These are phyloP conservation scores for Sebastes hopkinsi DNA, from an alignment of 2,797 vertebrate species.

Conservation along the genomic window DNA sequence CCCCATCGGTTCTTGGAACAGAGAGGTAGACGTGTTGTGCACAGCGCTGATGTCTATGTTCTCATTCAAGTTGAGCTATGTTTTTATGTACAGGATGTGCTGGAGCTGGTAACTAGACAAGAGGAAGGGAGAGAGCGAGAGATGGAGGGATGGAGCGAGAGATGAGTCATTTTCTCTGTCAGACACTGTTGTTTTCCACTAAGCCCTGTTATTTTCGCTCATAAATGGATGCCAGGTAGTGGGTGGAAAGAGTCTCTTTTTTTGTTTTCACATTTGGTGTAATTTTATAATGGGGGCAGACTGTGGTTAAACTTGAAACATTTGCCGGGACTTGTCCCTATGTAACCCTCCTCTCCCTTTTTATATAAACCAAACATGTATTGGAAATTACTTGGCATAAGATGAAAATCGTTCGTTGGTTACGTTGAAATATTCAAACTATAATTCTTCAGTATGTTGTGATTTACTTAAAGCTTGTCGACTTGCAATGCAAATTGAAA, in stretches of 20 bases:
- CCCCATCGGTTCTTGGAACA: conserved; percentile 44
- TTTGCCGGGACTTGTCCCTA: conserved; percentile 60
- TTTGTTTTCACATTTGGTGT: conserved; percentile 69
- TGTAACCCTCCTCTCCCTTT: conserved; percentile 41
- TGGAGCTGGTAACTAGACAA: conserved; percentile 59
- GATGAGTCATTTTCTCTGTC: conserved; percentile 82
- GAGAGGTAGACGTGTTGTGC: conserved; percentile 18
- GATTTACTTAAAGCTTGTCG: too few relatives aligned
- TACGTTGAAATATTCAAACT: background rate
- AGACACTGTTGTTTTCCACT: conserved; percentile 80
- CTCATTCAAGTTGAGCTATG: conserved; percentile 46
- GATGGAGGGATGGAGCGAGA: conserved; percentile 56
- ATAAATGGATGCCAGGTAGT: conserved; percentile 79
- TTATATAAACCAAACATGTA: conserved; percentile 26
- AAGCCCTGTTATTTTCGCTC: conserved; percentile 78
- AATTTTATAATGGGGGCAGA: conserved; percentile 71
- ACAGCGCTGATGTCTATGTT: conserved; percentile 25
- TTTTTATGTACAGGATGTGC: conserved; percentile 75
- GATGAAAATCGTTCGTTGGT: background rate
- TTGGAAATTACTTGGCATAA: background rate
- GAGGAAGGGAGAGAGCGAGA: conserved; percentile 52
- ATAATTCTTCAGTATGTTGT: too few relatives aligned
- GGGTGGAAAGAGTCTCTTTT: conserved; percentile 69
- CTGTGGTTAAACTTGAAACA: conserved; percentile 66
- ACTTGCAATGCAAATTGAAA: too few relatives aligned